Percentiles rank a stretch among this genome's conserved stretches.
Conservation (phyloP, 2,113 vertebrate species). For the Megaleporinus macrocephalus region DNA sequence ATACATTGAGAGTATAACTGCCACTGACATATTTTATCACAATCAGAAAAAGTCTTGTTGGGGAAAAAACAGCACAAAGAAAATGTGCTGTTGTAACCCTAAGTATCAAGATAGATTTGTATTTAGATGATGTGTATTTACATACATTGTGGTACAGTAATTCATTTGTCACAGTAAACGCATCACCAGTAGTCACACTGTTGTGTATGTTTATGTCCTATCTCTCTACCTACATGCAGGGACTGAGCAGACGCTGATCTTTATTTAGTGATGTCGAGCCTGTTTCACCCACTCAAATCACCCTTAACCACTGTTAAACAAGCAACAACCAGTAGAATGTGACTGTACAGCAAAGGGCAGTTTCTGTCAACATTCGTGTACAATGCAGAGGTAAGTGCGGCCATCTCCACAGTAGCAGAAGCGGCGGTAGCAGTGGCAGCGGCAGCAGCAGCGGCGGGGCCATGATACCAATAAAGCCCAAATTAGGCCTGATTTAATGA, state of each 20-base stretch:
- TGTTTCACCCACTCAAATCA: not conserved
- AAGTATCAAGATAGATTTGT: no score
- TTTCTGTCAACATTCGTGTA: not conserved
- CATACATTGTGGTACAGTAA: no score
- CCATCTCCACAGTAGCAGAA: conserved; percentile 1
- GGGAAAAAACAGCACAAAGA: no score
- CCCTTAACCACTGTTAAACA: not conserved
- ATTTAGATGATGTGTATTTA: no score
- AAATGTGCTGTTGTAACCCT: no score
- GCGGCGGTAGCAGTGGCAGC: conserved; percentile 7
- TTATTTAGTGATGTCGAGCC: not conserved
- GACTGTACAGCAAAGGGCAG: not conserved
- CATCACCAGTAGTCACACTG: no score
- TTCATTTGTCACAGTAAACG: no score
- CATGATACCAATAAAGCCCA: conserved; percentile 30
- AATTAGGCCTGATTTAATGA: conserved; percentile 35
- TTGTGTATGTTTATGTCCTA: no score
- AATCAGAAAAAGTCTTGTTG: no score
- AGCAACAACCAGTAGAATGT: not conserved
- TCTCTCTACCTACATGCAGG: not conserved
- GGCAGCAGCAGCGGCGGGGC: conserved; percentile 15
- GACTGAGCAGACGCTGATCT: not conserved
- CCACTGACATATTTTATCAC: no score
- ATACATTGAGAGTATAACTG: no score
- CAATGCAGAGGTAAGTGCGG: not conserved